phyloP scores from a whole-genome alignment of 2,888 invertebrate species.

The Drosophila falleni region DNA sequence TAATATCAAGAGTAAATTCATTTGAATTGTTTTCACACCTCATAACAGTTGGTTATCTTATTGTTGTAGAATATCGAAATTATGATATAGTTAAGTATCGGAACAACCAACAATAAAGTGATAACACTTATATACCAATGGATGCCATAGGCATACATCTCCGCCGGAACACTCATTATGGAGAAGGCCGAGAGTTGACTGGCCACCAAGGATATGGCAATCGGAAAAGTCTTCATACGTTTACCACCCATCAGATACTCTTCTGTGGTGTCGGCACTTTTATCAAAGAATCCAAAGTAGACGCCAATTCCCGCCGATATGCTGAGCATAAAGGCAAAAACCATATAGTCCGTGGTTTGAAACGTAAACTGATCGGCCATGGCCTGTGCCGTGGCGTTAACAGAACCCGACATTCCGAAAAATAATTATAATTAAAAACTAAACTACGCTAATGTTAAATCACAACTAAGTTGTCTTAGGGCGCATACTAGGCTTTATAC shows the following conservation, averaged over 20 bases:
- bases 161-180: constrained; percentile 86
- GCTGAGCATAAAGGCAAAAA: constrained; percentile 86
- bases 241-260: constrained; percentile 88
- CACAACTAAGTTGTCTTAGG: no score
- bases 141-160: constrained; percentile 86
- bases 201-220: constrained; percentile 88
- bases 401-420: constrained; percentile 41
- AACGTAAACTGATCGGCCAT: constrained; percentile 73
- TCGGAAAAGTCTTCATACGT: constrained; percentile 87
- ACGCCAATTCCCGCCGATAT: constrained; percentile 87
- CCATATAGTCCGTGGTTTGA: constrained; percentile 86
- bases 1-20: not conserved
- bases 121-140: constrained; percentile 85
- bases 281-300: constrained; percentile 87
- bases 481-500: constrained; percentile 2
- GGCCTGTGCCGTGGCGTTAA: constrained; percentile 45
- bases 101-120: constrained; percentile 83
- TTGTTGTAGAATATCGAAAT: constrained; percentile 86
- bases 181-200: constrained; percentile 87
- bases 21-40: constrained; percentile 79
- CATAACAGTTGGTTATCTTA: constrained; percentile 86
- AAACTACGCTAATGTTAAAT: constrained; percentile 19
- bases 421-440: not conserved
- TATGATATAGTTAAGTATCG: constrained; percentile 83
- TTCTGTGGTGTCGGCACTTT: constrained; percentile 86